Evolutionary conservation across 2,113 vertebrate genomes (phyloP), one percentile per base, ranked within the genome.

Genomic region (Toxostoma redivivum): DNA sequence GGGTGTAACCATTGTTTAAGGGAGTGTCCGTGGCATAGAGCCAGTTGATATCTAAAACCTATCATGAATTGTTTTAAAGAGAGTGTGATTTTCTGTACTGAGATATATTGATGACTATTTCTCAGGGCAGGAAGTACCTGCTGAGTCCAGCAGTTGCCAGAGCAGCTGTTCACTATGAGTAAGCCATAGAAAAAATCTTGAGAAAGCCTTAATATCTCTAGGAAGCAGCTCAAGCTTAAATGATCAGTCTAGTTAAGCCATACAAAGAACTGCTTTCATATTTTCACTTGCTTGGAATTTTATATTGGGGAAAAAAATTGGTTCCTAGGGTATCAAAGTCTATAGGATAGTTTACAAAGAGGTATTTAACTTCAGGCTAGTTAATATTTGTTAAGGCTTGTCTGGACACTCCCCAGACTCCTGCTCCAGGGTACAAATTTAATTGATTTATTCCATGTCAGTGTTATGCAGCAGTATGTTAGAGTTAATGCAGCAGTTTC

Each of bases 371-470:
- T 94, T 66, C 50, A 82, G 94, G 93, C 76, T 93, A 62, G 81
- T 86, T 93, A 83, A 81, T 93, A 58, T 88, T 95, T 96, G 90
- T 93, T 86, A 95, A 85, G 92, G 64, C 90, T 96, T 93, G 95
- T 81, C 85, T 95, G 94, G 85, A 90, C 94, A 78, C 94, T 97
- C 93, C 94, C 90, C 67, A 88, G 60, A 62, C 74, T 95, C 78
- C 81, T 64, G 94, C 93, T 95, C 22, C 92, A 92, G 90, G 85
- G 64, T 74, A 88, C 85, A 53, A 25, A 82, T 90, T 87, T 85
- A 76, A 82, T 86, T 90, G 74, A 57, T 95, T 85, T 90, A 94
- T 80, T 64, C 60, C 20, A 4, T 18, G 33, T 54, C 69, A 51
- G 50, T 51, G 50, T 51, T 51, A 17, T 51, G 50, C 27, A 28